These are phyloP conservation scores for Ctenochaetus hawaiiensis DNA, from an alignment of 2,797 vertebrate genomes.

Conservation along the genomic window DNA sequence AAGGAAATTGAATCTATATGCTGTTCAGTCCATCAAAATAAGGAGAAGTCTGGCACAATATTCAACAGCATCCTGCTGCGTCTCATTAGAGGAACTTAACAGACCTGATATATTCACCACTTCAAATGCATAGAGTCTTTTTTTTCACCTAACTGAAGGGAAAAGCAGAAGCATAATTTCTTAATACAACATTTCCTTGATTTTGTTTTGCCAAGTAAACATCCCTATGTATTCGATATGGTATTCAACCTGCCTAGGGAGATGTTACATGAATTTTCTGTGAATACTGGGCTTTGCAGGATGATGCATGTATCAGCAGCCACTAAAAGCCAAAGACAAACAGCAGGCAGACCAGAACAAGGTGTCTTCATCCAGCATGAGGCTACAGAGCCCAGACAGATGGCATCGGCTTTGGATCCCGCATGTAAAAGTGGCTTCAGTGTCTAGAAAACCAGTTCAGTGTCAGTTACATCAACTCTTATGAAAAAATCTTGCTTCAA, in stretches of 20 bases:
- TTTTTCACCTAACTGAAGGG: not conserved
- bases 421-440: not conserved
- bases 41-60: slow-evolving; percentile 9
- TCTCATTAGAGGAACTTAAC: not conserved
- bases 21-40: slow-evolving; percentile 22
- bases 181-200: not conserved
- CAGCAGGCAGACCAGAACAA: slow-evolving; percentile 21
- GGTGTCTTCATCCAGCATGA: not conserved
- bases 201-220: not conserved
- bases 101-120: not conserved
- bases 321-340: slow-evolving; percentile 46
- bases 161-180: not conserved
- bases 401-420: not conserved
- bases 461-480: not conserved
- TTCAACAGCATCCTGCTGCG: slow-evolving; percentile 8
- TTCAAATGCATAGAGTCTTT: not conserved
- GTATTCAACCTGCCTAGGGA: not conserved
- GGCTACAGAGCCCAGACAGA: slow-evolving; percentile 7
- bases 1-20: slow-evolving; percentile 65
- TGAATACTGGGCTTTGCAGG: slow-evolving; percentile 16
- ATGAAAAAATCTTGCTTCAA: not conserved
- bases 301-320: slow-evolving; percentile 38
- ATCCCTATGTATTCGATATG: not conserved
- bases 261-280: not conserved
- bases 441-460: not conserved